Evolutionary conservation across 2,888 invertebrate genomes (phyloP).

Genomic region (Melieria picta): DNA sequence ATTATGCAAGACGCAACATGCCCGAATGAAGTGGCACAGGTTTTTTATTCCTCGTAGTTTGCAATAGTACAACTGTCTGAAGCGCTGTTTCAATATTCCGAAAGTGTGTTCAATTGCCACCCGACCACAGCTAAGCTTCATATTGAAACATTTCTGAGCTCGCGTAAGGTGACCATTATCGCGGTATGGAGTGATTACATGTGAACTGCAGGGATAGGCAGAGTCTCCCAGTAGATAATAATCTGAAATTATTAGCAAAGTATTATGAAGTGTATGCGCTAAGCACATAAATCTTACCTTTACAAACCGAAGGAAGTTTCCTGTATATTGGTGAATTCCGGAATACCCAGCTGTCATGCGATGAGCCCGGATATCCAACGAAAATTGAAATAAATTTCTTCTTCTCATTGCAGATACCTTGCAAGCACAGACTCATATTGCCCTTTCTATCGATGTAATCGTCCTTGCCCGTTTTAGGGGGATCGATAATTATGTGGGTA

Average conservation of each 20-base stretch:
- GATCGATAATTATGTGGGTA: constrained; percentile 20
- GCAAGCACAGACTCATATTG: constrained; percentile 16
- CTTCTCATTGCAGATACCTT: constrained; percentile 34
- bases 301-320: constrained; percentile 3
- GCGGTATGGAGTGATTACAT: constrained; percentile 32
- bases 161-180: constrained; percentile 30
- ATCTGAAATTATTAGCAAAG: constrained; percentile 25
- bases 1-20: constrained; percentile 2
- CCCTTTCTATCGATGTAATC: constrained; percentile 26
- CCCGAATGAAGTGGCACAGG: constrained; percentile 16
- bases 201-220: constrained; percentile 32
- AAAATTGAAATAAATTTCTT: constrained; percentile 36
- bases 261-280: constrained; percentile 9
- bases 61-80: constrained; percentile 26
- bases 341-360: constrained; percentile 34
- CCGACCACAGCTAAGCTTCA: constrained; percentile 27
- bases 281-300: constrained; percentile 9
- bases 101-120: constrained; percentile 17
- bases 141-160: constrained; percentile 34
- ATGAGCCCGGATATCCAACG: constrained; percentile 37
- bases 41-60: constrained; percentile 11
- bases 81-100: constrained; percentile 25
- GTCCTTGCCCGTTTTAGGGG: constrained; percentile 18
- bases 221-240: constrained; percentile 35
- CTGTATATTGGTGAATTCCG: constrained; percentile 17